A percentile compares a stretch with the other conserved stretches of the same genome.
phyloP scores from a whole-genome alignment of 2,888 invertebrate species.

The Drosophila anomalata region DNA sequence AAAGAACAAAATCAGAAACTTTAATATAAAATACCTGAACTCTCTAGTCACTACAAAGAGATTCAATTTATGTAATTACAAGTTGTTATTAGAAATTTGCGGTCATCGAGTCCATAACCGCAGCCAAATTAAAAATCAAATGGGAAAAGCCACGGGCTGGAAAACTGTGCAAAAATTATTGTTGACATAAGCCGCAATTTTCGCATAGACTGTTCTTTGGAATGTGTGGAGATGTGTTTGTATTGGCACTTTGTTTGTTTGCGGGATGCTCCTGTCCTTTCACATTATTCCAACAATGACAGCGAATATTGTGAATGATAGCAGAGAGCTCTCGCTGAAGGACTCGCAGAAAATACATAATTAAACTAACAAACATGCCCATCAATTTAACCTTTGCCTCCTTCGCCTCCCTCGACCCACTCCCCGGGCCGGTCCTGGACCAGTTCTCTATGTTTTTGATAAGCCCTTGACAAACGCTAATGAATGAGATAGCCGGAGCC shows the following conservation, averaged over 20 bases:
- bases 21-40: neutral
- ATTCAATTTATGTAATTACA: constrained; percentile 42
- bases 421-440: neutral
- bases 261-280: constrained; percentile 29
- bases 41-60: constrained; percentile 7
- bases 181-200: constrained; percentile 35
- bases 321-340: constrained; percentile 26
- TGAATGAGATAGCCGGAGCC: constrained; percentile 33
- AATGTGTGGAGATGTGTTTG: constrained; percentile 3
- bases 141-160: constrained; percentile 35
- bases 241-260: constrained; percentile 38
- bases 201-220: constrained; percentile 8
- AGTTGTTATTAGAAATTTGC: constrained; percentile 40
- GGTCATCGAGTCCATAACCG: constrained; percentile 27
- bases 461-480: constrained; percentile 48
- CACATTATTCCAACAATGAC: constrained; percentile 58
- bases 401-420: neutral
- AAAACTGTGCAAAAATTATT: constrained; percentile 54
- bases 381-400: constrained; percentile 27
- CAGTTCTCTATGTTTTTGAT: constrained; percentile 43
- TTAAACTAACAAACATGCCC: constrained; percentile 66
- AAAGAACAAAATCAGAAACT: too few relatives aligned
- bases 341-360: constrained; percentile 50
- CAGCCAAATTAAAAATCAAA: constrained; percentile 48
- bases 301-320: constrained; percentile 51